Evolutionary conservation across 1,140 invertebrate genomes (phyloP).

Genomic region (Drosophila bipectinata): DNA sequence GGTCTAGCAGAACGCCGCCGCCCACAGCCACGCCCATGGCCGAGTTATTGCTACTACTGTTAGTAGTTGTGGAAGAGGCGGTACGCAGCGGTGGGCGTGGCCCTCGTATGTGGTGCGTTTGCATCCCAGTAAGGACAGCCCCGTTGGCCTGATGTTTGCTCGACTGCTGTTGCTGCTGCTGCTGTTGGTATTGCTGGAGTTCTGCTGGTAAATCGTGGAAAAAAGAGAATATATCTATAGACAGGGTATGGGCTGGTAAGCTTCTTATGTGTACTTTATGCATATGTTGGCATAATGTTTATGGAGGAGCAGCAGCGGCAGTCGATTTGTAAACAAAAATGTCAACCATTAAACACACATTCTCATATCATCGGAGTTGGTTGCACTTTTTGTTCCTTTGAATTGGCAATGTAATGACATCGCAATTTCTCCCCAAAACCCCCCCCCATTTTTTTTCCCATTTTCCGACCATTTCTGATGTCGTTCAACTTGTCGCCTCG

Average conservation of each 20-base stretch:
- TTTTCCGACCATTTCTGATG: conserved; percentile 11
- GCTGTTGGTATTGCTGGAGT: conserved; percentile 71
- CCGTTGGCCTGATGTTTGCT: conserved; percentile 80
- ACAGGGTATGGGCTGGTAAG: conserved; percentile 36
- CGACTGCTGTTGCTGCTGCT: conserved; percentile 58
- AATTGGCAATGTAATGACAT: conserved; percentile 38
- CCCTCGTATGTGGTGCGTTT: conserved; percentile 75
- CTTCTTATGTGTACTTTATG: conserved; percentile 67
- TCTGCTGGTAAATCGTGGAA: conserved; percentile 52
- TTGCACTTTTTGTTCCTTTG: conserved; percentile 63
- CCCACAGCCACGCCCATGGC: conserved; percentile 42
- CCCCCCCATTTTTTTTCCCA: too few species aligned
- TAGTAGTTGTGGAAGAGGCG: conserved; percentile 77
- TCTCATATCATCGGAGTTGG: conserved; percentile 39
- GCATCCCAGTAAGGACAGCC: conserved; percentile 68
- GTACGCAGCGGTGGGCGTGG: conserved; percentile 82
- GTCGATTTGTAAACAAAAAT: conserved; percentile 74
- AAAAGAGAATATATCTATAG: background rate
- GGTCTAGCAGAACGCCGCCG: conserved; percentile 69
- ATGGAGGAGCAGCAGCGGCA: conserved; percentile 39
- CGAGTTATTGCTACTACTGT: conserved; percentile 83
- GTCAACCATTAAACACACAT: conserved; percentile 69
- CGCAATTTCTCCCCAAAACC: background rate
- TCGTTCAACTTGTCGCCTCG: conserved; percentile 50
- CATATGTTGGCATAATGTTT: conserved; percentile 77